Conservation (phyloP, 1,140 invertebrate genomes). For the Pissodes strobi region DNA sequence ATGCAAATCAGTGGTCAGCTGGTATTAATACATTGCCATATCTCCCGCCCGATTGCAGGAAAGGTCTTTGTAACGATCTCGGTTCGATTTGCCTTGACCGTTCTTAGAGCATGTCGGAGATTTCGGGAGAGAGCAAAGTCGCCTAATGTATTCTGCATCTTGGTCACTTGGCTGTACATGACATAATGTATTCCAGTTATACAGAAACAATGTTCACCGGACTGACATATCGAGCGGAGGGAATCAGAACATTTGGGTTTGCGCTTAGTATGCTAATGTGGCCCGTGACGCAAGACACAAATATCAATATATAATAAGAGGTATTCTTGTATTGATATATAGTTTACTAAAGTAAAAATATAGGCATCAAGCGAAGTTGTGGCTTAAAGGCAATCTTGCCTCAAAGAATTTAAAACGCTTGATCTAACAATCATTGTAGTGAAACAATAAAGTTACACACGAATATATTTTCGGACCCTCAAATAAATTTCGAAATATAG, state of each 20-base stretch:
- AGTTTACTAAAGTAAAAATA: too few relatives aligned
- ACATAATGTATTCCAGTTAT: constrained; percentile 47
- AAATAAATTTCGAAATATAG: too few relatives aligned
- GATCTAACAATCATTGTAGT: too few relatives aligned
- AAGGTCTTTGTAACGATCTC: constrained; percentile 32
- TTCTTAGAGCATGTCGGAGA: constrained; percentile 34
- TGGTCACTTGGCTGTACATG: constrained; percentile 43
- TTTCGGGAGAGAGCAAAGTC: constrained; percentile 37
- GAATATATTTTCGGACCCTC: too few relatives aligned
- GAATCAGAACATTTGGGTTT: constrained; percentile 23
- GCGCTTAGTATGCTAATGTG: constrained; percentile 27
- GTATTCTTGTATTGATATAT: background rate
- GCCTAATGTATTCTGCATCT: constrained; percentile 44
- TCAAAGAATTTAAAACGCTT: too few relatives aligned
- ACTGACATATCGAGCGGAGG: constrained; percentile 34
- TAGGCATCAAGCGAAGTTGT: too few relatives aligned
- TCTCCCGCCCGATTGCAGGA: constrained; percentile 7
- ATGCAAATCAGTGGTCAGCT: constrained; percentile 30
- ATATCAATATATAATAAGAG: background rate
- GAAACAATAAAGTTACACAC: too few relatives aligned
- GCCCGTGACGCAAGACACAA: background rate
- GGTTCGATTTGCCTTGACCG: constrained; percentile 26
- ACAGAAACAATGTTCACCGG: constrained; percentile 40
- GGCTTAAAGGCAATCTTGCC: too few relatives aligned
- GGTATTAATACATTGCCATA: constrained; percentile 14